Percentiles rank a stretch among this genome's conserved stretches.
phyloP scores from a whole-genome alignment of 2,888 invertebrate species.

The Fragum fragum region DNA sequence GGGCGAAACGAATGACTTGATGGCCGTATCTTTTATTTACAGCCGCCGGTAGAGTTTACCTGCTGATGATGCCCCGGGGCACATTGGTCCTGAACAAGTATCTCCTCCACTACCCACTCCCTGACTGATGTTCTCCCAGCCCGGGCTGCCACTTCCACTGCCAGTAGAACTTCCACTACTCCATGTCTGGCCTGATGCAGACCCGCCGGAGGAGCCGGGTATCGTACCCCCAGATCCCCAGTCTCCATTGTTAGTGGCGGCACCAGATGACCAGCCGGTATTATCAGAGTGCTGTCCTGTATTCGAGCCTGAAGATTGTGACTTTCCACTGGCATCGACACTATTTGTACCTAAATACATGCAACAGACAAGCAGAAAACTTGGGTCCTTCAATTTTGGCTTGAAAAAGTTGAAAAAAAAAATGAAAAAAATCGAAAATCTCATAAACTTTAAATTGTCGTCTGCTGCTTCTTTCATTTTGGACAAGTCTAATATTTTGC shows the following conservation, averaged over 20 bases:
- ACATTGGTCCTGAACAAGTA: conserved; percentile 12
- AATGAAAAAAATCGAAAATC: no score
- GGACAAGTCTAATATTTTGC: no score
- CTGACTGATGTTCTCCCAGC: background rate
- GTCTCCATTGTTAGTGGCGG: background rate
- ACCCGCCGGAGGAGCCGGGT: background rate
- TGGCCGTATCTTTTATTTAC: no score
- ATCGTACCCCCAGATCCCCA: background rate
- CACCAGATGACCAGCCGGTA: background rate
- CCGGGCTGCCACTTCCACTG: background rate
- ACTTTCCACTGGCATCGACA: background rate
- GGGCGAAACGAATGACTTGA: no score
- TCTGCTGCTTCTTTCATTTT: no score
- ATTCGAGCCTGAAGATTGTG: background rate
- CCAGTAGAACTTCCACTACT: background rate
- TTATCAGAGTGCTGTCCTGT: background rate
- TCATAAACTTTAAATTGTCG: no score
- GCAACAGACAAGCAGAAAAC: no score
- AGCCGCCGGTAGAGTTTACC: no score
- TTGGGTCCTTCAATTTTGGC: no score
- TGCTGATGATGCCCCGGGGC: background rate
- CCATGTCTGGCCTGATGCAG: background rate
- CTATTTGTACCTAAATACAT: no score
- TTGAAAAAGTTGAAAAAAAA: no score
- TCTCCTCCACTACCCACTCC: background rate